Base-by-base conservation (phyloP, 2,113 vertebrate genomes). In the Pseudorasbora parva region DNA sequence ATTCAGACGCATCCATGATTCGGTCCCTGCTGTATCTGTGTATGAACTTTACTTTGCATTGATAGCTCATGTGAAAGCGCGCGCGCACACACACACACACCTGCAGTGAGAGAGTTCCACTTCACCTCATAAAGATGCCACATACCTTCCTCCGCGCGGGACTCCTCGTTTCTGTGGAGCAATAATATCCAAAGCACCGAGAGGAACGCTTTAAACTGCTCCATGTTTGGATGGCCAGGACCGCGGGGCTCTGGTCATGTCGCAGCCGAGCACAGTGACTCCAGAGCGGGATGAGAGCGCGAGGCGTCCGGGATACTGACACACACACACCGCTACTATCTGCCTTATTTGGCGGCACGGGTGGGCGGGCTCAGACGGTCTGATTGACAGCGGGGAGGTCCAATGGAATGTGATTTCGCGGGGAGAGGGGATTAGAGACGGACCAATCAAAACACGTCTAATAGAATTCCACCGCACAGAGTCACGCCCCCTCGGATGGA, bases 171-270 rank as follows among this genome's bases (percentile, higher is more conserved):
- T 77, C 81, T 74, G 57, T 88, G 90, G 86, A 93, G 88, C 82
- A 91, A 43, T 93, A 95, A 93, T 88, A 95, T 94, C 94, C 94
- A 94, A 88, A 94, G 88, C 84, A 94, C 23, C 87, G 89, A 86
- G 4, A 15, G 47, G 47, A 66, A 88, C 21, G 91, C 89, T 85
- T 89, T 91, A 91, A 86, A 89, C 85, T 88, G 91, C 92, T 93
- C 94, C 94, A 95, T 95, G 89, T 91, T 94, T 88, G 82, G 89
- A 62, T 90, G 87, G 47, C 76, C 91, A 89, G 90, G 85, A 90
- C 86, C 84, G 91, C 93, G 92, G 86, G 86, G 85, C 89, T 93
- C 88, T 94, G 84, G 86, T 93, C 94, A 94, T 94, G 88, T 88
- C 93, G 91, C 88, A 92, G 89, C 91, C 82, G 47, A 71, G 6